phyloP scores from a whole-genome alignment of 2,888 invertebrate species.

The Catocala sponsa region DNA sequence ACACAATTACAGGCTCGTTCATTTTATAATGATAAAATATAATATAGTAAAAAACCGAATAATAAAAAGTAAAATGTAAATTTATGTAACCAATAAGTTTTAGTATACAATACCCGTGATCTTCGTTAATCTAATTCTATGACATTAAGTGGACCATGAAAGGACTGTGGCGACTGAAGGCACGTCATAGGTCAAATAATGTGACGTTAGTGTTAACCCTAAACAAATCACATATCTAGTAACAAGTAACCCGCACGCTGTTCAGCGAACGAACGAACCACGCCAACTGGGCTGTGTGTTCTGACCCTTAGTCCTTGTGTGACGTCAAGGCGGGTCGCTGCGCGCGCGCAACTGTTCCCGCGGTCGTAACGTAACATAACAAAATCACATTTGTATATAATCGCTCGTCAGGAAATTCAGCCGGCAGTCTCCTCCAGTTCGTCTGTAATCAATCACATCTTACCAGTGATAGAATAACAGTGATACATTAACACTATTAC shows the following conservation, averaged over 20 bases:
- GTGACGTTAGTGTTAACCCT: constrained; percentile 1
- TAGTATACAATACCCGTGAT: too few relatives aligned
- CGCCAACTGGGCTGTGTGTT: constrained; percentile 22
- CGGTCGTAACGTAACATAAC: constrained; percentile 29
- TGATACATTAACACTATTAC: constrained; percentile 14
- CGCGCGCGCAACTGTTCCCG: constrained; percentile 31
- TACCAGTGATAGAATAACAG: constrained; percentile 19
- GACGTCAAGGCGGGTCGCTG: constrained; percentile 26
- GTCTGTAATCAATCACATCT: constrained; percentile 37
- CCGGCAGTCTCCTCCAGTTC: constrained; percentile 43
- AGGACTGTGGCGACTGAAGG: too few relatives aligned
- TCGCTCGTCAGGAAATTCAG: constrained; percentile 39
- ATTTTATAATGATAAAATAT: too few relatives aligned
- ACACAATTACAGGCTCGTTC: too few relatives aligned
- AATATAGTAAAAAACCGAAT: too few relatives aligned
- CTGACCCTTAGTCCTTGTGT: constrained; percentile 36
- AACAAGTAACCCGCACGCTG: neutral
- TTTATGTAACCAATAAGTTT: too few relatives aligned
- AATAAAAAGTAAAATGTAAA: too few relatives aligned
- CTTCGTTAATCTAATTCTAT: too few relatives aligned
- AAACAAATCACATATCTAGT: neutral
- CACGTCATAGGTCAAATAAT: neutral
- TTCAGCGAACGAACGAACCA: neutral
- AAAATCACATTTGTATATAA: constrained; percentile 52
- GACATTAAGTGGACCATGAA: too few relatives aligned